These are phyloP conservation scores for Tachystola acroxantha DNA, from an alignment of 2,888 invertebrate genomes.

Conservation along the genomic window DNA sequence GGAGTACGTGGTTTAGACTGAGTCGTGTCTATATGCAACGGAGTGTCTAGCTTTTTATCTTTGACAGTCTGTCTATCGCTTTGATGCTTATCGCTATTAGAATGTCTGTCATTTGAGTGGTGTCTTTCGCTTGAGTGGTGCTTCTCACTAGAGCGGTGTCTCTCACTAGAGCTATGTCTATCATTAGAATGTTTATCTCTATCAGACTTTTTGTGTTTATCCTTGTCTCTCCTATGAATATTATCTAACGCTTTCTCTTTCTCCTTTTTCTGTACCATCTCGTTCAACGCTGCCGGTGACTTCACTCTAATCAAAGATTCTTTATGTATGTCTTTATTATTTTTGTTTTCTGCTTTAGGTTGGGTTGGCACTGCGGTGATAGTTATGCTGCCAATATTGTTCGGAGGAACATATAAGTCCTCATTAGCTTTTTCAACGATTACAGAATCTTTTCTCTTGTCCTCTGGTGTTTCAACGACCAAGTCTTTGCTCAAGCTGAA, in stretches of 20 bases:
- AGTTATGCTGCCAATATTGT: constrained; percentile 65
- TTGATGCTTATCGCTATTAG: neutral
- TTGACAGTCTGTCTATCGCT: no score
- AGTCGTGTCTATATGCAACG: constrained; percentile 55
- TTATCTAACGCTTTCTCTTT: constrained; percentile 28
- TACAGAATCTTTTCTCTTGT: constrained; percentile 34
- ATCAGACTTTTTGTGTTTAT: constrained; percentile 2
- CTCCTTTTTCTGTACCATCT: constrained; percentile 47
- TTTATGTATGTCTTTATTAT: constrained; percentile 26
- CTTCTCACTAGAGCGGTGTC: constrained; percentile 24
- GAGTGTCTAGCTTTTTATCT: constrained; percentile 40
- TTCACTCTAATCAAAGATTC: constrained; percentile 59
- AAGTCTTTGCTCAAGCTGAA: constrained; percentile 48
- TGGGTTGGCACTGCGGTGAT: constrained; percentile 59
- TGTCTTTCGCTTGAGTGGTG: constrained; percentile 7
- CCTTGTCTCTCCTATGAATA: constrained; percentile 25
- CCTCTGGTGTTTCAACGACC: constrained; percentile 45
- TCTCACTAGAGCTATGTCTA: neutral
- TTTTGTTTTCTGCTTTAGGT: constrained; percentile 37
- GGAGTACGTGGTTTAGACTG: no score
- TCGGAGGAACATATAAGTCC: constrained; percentile 57
- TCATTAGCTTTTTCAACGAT: constrained; percentile 35
- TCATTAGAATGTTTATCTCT: neutral
- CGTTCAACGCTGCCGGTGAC: constrained; percentile 64
- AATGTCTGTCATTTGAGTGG: neutral